Evolutionary conservation across 2,113 vertebrate genomes (phyloP).

Genomic region (Collichthys lucidus): DNA sequence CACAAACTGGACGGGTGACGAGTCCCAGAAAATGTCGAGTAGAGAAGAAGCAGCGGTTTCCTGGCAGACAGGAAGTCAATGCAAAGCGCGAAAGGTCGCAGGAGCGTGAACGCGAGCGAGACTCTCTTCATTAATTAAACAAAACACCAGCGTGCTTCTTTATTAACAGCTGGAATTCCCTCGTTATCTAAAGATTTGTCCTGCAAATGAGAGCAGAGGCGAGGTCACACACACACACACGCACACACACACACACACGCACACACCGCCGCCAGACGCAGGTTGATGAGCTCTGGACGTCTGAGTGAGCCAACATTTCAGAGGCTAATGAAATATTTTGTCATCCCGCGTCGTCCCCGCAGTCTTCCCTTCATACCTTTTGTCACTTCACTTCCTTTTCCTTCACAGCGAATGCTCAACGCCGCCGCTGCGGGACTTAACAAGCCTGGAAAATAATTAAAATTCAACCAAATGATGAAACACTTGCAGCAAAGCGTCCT

Average conservation of each 20-base stretch:
- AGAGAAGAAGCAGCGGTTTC: background rate
- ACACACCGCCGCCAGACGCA: background rate
- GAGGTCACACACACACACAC: background rate
- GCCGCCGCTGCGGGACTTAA: constrained; percentile 59
- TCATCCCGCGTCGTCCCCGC: constrained; percentile 53
- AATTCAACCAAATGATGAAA: constrained; percentile 83
- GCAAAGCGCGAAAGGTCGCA: background rate
- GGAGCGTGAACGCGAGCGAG: background rate
- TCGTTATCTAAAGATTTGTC: constrained; percentile 37
- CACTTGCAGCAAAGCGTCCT: constrained; percentile 78
- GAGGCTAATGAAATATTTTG: constrained; percentile 77
- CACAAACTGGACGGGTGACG: background rate
- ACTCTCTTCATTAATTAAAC: constrained; percentile 14
- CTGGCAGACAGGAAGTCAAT: background rate
- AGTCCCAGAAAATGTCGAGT: too few species aligned
- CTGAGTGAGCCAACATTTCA: constrained; percentile 68
- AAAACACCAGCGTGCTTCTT: background rate
- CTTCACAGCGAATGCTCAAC: constrained; percentile 56
- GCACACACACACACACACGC: too few species aligned
- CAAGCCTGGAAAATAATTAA: constrained; percentile 78
- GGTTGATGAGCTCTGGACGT: constrained; percentile 38
- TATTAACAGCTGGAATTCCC: constrained; percentile 4
- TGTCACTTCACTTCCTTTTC: constrained; percentile 68
- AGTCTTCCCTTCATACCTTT: constrained; percentile 62
- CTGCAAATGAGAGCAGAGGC: constrained; percentile 20